Evolutionary conservation across 2,113 vertebrate species (phyloP), one percentile per base, ranked within the genome.

Genomic region (Catharus minimus): DNA sequence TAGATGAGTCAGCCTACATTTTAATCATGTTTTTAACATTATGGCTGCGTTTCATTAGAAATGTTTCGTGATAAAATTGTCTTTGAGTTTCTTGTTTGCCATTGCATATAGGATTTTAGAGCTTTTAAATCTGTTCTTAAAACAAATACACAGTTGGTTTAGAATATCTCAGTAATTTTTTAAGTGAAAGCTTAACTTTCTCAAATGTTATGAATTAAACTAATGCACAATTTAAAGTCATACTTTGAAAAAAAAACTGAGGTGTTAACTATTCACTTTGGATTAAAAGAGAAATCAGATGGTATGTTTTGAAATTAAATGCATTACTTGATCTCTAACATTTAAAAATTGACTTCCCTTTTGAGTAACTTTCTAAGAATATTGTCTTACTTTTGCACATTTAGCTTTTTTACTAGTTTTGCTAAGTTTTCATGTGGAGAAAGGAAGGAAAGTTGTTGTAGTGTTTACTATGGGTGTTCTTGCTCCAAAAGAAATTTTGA

Each of bases 1-100:
- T 88, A 44, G 55, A 90, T 94, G 76, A 93, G 46, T 90, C 87
- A 94, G 57, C 33, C 58, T 82, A 30, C 33, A 33, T 27, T 80
- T 92, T 36, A 68, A 84, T 67, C 64, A 65, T 82, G 50, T 46
- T 90, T 88, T 75, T 55, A 76, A 80, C 72, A 88, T 57, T 80
- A 57, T 0, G 8, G 22, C 32, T 90, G 38, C 39, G 65, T 83
- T 90, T 86, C 57, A 39, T 86, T 86, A 73, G 46, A 83, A 86
- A 46, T 39, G 30, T 62, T 89, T 79, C 2, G 4, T 49, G 32
- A 32, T 66, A 32, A 58, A 66, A 78, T 85, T 81, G 27, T 67
- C 61, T 82, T 84, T 28, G 32, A 16, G 18, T 72, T 90, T 85
- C 49, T 90, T 79, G 12, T 93, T 77, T 85, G 53, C 39, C 6